Evolutionary conservation across 2,888 invertebrate species (phyloP).

Genomic region (Cheilosia scutellata): DNA sequence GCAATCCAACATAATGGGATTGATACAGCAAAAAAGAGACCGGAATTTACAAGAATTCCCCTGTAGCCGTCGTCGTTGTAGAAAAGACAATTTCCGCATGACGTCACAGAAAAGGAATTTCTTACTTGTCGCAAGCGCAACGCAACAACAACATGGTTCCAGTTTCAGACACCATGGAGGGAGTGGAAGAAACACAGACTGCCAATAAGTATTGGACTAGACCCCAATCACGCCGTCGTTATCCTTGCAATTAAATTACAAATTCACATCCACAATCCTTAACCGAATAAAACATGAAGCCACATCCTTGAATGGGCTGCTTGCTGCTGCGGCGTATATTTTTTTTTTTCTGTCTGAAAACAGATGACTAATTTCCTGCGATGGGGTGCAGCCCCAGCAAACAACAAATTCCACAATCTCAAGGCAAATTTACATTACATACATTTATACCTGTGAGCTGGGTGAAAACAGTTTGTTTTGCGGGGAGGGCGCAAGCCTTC

Average conservation of each 20-base stretch:
- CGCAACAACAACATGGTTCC: slow-evolving; percentile 29
- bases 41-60: slow-evolving; percentile 36
- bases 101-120: slow-evolving; percentile 69
- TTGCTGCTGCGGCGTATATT: slow-evolving; percentile 1
- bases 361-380: slow-evolving; percentile 51
- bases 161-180: slow-evolving; percentile 38
- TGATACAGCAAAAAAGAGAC: slow-evolving; percentile 29
- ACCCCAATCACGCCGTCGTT: slow-evolving; percentile 16
- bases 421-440: slow-evolving; percentile 57
- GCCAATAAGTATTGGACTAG: slow-evolving; percentile 35
- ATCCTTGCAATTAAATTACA: slow-evolving; percentile 40
- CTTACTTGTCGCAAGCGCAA: neutral
- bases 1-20: neutral
- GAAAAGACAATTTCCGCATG: slow-evolving; percentile 51
- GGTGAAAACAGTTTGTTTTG: slow-evolving; percentile 24
- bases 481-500: slow-evolving; percentile 34
- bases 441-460: slow-evolving; percentile 9
- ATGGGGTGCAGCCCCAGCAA: slow-evolving; percentile 24
- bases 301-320: slow-evolving; percentile 25
- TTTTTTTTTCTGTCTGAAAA: slow-evolving; percentile 2
- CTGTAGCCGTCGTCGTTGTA: neutral
- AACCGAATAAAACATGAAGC: neutral
- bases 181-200: slow-evolving; percentile 7
- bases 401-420: slow-evolving; percentile 57
- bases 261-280: neutral